Base-by-base conservation (phyloP, 2,797 vertebrate genomes). In the Cossypha heuglini region DNA sequence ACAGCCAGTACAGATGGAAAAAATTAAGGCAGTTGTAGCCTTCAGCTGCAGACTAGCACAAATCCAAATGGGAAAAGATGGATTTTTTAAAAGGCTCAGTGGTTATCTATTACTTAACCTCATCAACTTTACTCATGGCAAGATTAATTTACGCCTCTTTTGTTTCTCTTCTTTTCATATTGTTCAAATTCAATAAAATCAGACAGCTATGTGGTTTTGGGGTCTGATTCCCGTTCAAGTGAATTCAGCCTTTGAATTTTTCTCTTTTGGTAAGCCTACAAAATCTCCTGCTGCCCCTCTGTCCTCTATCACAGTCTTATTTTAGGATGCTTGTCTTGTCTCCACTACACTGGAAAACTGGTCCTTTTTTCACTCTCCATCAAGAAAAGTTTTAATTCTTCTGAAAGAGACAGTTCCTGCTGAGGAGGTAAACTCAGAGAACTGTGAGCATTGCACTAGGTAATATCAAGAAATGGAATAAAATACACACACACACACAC, bases 181-280 rank as follows among this genome's bases (percentile, higher is more conserved):
- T 76, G n/a, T 52, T 93, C 22, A 24, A 71, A 74, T 77, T 62
- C 37, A 69, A 4, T 73, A 57, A 29, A 92, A 46, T 52, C 17
- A 26, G 83, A 71, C 49, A 71, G 42, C 43, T 88, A 0, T 69
- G 61, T 81, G 33, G 16, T 76, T 92, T 88, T 31, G 43, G 43
- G 12, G n/a, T 85, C 75, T 72, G 49, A 58, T 86, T 92, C n/a
- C 26, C 2, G 3, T 75, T 21, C 51, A 78, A 72, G 33, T 57
- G 62, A 88, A 89, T 86, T 83, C 43, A 73, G 29, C n/a, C 58
- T 90, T 81, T 58, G 45, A 29, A 14, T 81, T 91, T 94, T 85
- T 77, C 38, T 77, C 13, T 66, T 71, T 83, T 62, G 24, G 18
- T 86, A 66, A 86, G 33, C 40, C 33, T 64, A 20, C 3, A n/a